Percentiles rank a stretch among this genome's conserved stretches.
phyloP scores from a whole-genome alignment of 2,113 vertebrate genomes.

The Collichthys lucidus region DNA sequence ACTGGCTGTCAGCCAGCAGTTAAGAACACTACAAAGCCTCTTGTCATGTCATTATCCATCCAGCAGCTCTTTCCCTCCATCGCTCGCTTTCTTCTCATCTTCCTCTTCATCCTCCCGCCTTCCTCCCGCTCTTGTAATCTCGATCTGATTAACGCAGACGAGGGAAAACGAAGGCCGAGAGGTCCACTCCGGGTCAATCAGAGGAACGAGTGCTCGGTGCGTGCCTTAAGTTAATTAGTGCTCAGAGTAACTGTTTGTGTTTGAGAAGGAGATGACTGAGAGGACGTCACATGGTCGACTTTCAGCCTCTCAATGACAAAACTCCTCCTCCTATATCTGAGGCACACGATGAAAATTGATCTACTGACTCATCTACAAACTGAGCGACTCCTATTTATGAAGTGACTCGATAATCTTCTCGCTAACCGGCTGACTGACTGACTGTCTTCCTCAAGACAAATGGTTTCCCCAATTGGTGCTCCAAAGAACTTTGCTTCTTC shows the following conservation, averaged over 20 bases:
- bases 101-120: too few species aligned
- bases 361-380: not conserved
- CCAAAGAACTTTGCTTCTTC: too few species aligned
- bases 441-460: not conserved
- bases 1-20: conserved; percentile 49
- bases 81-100: not conserved
- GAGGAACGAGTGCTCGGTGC: not conserved
- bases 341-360: not conserved
- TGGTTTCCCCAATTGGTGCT: too few species aligned
- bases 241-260: conserved; percentile 13
- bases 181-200: conserved; percentile 38
- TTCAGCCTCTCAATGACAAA: not conserved
- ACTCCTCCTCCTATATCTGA: not conserved
- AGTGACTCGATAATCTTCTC: not conserved
- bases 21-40: conserved; percentile 49
- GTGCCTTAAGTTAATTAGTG: conserved; percentile 17
- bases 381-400: not conserved
- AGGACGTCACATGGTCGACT: not conserved
- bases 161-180: conserved; percentile 20
- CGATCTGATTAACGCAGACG: conserved; percentile 32
- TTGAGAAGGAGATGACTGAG: not conserved
- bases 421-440: not conserved
- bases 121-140: conserved; percentile 15
- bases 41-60: conserved; percentile 40
- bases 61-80: conserved; percentile 12